phyloP scores from a whole-genome alignment of 2,113 vertebrate species.

The Tyto alba region DNA sequence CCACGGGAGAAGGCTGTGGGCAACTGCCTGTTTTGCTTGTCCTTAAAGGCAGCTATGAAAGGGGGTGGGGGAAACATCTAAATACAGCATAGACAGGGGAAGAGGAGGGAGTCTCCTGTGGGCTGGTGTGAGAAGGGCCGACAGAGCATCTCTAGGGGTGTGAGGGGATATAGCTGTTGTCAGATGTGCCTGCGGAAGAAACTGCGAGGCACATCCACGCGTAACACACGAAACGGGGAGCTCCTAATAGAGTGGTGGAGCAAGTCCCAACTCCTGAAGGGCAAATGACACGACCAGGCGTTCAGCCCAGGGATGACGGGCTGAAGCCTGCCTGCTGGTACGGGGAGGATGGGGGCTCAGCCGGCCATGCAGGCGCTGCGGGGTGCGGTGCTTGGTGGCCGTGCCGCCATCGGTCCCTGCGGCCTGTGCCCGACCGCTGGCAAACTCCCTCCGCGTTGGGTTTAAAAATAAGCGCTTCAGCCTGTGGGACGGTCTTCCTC shows the following conservation, averaged over 20 bases:
- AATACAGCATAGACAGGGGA: neutral
- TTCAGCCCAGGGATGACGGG: neutral
- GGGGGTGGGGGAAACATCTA: neutral
- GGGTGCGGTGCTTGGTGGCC: neutral
- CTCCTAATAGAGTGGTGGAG: neutral
- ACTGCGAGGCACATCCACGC: rapidly evolving
- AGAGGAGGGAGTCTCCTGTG: neutral
- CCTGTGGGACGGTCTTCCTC: neutral
- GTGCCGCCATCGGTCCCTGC: neutral
- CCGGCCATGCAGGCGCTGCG: neutral
- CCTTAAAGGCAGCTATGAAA: neutral
- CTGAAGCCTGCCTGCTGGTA: neutral
- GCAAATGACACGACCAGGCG: rapidly evolving
- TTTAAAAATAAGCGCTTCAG: neutral
- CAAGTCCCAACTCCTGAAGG: neutral
- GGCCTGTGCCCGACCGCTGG: neutral
- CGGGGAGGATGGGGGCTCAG: neutral
- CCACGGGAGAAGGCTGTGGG: neutral
- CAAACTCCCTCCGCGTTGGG: neutral
- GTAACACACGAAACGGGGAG: rapidly evolving
- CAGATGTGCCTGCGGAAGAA: neutral
- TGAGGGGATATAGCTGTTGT: neutral
- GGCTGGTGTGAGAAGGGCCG: neutral
- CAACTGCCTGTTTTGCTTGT: neutral
- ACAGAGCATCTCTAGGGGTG: neutral